Evolutionary conservation across 2,888 invertebrate species (phyloP), one percentile per base, ranked within the genome.

Genomic region (Lordiphosa fenestrarum): DNA sequence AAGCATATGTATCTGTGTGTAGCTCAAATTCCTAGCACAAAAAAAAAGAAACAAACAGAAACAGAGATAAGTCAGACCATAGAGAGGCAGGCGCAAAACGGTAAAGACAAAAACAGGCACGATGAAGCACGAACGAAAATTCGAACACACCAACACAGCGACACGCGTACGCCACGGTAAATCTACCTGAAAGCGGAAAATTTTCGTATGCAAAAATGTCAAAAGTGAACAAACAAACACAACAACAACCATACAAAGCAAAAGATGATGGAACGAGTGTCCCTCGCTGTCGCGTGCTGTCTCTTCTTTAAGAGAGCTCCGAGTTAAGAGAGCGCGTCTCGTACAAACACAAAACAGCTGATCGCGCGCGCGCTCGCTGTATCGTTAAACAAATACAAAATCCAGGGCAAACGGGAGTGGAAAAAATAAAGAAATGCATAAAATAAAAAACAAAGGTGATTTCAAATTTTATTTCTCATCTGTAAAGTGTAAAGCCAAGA

Each of bases 161-260:
- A 38, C 25, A 50, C 13, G 35, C 68, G 42, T 51, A 60, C 46
- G 44, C 58, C 75, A 70, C 70, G 76, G 66, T 84, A 84, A 73
- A 78, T 69, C 69, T 80, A 80, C 82, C 84, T 72, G 84, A 83
- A 75, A 78, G 73, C 83, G 83, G 83, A 83, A 85, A 84, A 82
- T 84, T 71, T 78, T 75, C 57, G 52, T 78, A 70, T 70, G 76
- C 77, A 82, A 84, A 82, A 82, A 82, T 82, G 85, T 83, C 81
- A 84, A 83, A 81, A 84, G 85, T 84, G 80, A 84, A 83, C 68
- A 68, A 70, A 63, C 59, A 50, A 60, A 53, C 64, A 56, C 62
- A 64, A 55, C 55, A 72, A 60, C 41, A 67, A 53, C 33, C 33
- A 40, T 9, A 9, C 39, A 33, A 33, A 55, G 15, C 23, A 42